Conservation (phyloP, 2,888 invertebrate species). For the Plebejus argus region DNA sequence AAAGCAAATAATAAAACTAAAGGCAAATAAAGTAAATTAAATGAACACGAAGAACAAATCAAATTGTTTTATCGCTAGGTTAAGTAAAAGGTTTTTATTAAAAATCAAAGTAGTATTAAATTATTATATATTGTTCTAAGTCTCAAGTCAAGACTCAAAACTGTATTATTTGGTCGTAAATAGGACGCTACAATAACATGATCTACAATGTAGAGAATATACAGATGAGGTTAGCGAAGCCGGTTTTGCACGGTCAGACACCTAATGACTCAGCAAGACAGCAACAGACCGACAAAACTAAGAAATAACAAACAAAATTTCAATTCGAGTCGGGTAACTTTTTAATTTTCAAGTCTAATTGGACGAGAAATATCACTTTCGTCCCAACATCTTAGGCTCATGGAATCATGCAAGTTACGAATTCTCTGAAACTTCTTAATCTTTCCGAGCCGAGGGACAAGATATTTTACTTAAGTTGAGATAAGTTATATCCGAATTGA, state of each 20-base stretch:
- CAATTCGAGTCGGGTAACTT: conserved; percentile 5
- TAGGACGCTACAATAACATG: neutral
- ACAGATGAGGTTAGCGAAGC: conserved; percentile 11
- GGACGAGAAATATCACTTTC: conserved; percentile 37
- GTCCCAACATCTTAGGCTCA: conserved; percentile 51
- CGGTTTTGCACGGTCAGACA: conserved; percentile 28
- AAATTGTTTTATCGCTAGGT: neutral
- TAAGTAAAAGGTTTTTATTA: neutral
- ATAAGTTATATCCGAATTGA: conserved; percentile 45
- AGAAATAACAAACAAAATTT: neutral
- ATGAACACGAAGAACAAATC: neutral
- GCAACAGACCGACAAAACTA: neutral
- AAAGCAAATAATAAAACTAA: neutral
- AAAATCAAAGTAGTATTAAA: neutral
- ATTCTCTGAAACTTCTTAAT: conserved; percentile 60
- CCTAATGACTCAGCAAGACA: conserved; percentile 22
- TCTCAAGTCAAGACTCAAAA: no score
- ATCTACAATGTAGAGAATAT: neutral
- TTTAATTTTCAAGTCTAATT: conserved; percentile 33
- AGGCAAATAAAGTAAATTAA: neutral
- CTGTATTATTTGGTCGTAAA: no score
- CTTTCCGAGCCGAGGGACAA: conserved; percentile 57
- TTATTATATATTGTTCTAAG: neutral
- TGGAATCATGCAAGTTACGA: conserved; percentile 64
- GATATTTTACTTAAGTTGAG: conserved; percentile 56